These are phyloP conservation scores for Malurus elegans DNA, from an alignment of 2,113 vertebrate species.

Conservation along the genomic window DNA sequence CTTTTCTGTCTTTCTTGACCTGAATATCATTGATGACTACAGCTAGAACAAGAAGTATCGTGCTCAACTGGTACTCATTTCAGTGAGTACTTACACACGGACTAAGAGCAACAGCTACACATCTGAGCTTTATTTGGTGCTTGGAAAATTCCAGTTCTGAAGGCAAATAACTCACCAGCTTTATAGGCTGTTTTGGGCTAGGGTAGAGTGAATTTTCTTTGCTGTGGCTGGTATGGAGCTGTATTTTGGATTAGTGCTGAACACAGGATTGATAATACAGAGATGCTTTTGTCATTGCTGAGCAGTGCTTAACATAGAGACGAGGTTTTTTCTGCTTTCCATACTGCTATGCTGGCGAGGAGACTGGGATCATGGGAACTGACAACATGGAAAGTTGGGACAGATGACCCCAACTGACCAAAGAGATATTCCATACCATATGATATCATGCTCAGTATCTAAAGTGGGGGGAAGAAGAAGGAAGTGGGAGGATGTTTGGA, in stretches of 20 bases:
- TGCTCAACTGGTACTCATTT: not conserved
- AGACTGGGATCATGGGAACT: not conserved
- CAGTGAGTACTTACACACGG: not conserved
- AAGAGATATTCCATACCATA: not conserved
- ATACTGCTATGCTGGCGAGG: no score
- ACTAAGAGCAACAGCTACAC: not conserved
- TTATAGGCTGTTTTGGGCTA: not conserved
- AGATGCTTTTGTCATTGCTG: not conserved
- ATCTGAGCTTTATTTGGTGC: not conserved
- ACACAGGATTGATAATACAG: not conserved
- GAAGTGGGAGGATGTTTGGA: not conserved
- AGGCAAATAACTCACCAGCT: not conserved
- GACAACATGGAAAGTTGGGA: not conserved
- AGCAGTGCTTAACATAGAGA: not conserved
- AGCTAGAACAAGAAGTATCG: not conserved
- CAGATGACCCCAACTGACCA: not conserved
- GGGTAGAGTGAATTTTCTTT: not conserved
- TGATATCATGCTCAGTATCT: not conserved
- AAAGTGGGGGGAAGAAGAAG: not conserved
- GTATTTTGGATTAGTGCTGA: not conserved
- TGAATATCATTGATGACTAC: not conserved
- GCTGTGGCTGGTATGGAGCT: not conserved
- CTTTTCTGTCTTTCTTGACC: not conserved
- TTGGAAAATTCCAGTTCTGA: not conserved
- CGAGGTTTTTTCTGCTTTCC: not conserved